Evolutionary conservation across 2,797 vertebrate species (phyloP), one percentile per base, ranked within the genome.

Genomic region (Protonibea diacanthus): DNA sequence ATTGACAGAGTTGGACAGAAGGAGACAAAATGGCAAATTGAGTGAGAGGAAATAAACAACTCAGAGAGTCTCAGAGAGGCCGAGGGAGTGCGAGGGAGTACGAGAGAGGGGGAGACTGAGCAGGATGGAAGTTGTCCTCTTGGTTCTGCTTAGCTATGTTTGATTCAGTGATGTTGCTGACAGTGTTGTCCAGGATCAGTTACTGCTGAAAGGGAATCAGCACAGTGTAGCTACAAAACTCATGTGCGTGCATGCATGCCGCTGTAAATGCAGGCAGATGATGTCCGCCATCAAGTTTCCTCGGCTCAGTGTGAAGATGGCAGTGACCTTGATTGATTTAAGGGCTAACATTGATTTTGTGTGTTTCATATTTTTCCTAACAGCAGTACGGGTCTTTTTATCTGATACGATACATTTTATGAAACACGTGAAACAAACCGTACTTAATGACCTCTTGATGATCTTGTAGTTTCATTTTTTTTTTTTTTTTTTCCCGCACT

Each of bases 131-230:
- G 77, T 86, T 85, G 47, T 55, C 70, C 64, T 73, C 69, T 76
- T 73, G 71, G 61, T 82, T 84, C 61, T 80, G 74, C 78, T 76
- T 76, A 60, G 55, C 82, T 78, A 9, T 69, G 53, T 85, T 76
- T 89, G 80, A 87, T 77, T 72, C 67, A 70, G 7, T 84, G 57
- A 79, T 82, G 56, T 71, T 81, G 69, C 74, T 83, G 75, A 83
- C 79, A 44, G 47, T 65, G 71, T 76, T 78, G 82, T 75, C 74
- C 59, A 38, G 78, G 84, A 73, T 85, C 80, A 76, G 47, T 74
- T 40, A 56, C 59, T 70, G 60, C 64, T 78, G 10, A 55, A 38
- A 58, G 49, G 20, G 69, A 71, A 63, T 60, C 60, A n/a, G 49
- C 74, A 57, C 17, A 58, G 49, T 40, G 56, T n/a, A 15, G 38